Evolutionary conservation across 2,113 vertebrate genomes (phyloP).

Genomic region (Muntiacus muntjak): DNA sequence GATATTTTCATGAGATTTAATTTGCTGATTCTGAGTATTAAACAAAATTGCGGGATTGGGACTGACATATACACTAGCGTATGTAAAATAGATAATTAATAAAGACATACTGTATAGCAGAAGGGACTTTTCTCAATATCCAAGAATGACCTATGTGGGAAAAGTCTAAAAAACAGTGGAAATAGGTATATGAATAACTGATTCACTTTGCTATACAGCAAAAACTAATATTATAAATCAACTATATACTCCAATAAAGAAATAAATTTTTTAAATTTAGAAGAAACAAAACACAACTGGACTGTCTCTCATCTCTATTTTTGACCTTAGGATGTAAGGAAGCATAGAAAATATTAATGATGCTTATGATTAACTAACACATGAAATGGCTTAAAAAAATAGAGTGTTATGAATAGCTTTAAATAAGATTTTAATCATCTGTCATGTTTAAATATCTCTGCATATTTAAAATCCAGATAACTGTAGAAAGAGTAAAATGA

Average conservation of each 20-base stretch:
- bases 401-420: not conserved
- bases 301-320: not conserved
- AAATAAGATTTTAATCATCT: not conserved
- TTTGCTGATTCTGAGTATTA: not conserved
- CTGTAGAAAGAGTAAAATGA: not conserved
- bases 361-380: not conserved
- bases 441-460: not conserved
- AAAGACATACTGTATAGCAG: not conserved
- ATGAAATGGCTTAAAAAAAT: not conserved
- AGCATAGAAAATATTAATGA: not conserved
- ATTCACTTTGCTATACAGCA: not conserved
- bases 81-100: not conserved
- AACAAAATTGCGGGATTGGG: accelerated
- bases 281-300: not conserved
- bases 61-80: not conserved
- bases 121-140: not conserved
- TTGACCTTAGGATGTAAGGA: not conserved
- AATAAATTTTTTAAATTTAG: not conserved
- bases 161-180: not conserved
- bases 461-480: not conserved
- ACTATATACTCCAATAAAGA: not conserved
- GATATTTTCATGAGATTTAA: not conserved
- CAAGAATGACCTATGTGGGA: not conserved
- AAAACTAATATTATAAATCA: not conserved
- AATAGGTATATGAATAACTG: not conserved